phyloP scores from a whole-genome alignment of 2,797 vertebrate species.

The Argya squamiceps region DNA sequence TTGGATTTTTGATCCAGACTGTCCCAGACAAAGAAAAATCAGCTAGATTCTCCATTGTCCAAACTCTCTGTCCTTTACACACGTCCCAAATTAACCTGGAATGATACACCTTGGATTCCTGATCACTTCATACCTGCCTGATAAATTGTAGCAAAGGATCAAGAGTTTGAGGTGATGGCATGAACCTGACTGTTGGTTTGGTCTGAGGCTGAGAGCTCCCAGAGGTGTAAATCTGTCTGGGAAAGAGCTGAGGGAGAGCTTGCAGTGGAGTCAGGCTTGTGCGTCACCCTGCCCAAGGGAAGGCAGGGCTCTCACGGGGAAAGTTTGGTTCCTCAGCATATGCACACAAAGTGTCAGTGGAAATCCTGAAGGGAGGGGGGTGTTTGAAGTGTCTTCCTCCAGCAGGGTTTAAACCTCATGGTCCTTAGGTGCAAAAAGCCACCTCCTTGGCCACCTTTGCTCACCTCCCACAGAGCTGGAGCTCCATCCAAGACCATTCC shows the following conservation, averaged over 20 bases:
- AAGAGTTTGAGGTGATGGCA: background rate
- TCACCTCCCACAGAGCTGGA: background rate
- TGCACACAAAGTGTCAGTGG: background rate
- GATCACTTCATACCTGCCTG: background rate
- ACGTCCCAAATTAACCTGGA: background rate
- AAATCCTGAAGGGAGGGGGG: background rate
- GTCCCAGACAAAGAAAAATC: background rate
- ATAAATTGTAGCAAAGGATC: background rate
- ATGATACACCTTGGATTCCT: background rate
- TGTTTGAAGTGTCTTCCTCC: background rate
- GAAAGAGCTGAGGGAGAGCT: background rate
- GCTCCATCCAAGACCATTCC: background rate
- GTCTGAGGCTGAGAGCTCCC: background rate
- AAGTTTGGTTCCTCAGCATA: background rate
- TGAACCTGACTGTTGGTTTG: background rate
- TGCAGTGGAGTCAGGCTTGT: background rate
- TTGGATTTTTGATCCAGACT: background rate
- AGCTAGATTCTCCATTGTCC: background rate
- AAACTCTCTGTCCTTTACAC: background rate
- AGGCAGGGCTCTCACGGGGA: background rate
- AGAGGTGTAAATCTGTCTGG: background rate
- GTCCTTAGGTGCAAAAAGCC: background rate
- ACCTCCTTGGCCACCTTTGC: background rate
- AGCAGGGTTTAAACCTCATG: background rate
- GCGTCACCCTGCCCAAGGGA: background rate